A percentile compares a stretch with the other conserved stretches of the same genome.
Evolutionary conservation across 1,140 invertebrate species (phyloP).

Genomic region (Ylistrum balloti): DNA sequence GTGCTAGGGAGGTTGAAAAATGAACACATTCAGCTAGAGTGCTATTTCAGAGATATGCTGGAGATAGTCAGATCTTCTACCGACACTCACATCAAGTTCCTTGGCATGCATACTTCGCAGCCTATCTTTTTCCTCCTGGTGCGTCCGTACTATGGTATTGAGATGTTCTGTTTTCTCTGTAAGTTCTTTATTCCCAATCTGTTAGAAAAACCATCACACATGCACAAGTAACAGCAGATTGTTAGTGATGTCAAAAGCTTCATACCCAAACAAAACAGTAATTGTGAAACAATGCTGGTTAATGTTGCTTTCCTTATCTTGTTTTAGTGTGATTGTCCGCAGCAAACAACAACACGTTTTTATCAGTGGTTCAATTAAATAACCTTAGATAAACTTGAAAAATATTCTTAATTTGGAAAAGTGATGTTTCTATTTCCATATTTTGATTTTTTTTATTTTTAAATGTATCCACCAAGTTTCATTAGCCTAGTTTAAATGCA

Average conservation of each 20-base stretch:
- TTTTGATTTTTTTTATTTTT: too few species aligned
- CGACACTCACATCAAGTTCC: conserved; percentile 63
- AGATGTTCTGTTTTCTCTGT: conserved; percentile 68
- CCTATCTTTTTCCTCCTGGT: conserved; percentile 63
- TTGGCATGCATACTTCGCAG: conserved; percentile 63
- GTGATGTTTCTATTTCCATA: too few species aligned
- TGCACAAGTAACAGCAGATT: conserved; percentile 35
- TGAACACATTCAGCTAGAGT: too few species aligned
- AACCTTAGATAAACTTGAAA: too few species aligned
- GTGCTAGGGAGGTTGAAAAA: background rate
- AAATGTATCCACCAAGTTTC: too few species aligned
- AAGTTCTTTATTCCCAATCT: conserved; percentile 68
- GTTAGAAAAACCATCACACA: conserved; percentile 49
- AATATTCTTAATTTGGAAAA: too few species aligned
- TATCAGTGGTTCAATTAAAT: too few species aligned
- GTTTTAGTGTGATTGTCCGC: background rate
- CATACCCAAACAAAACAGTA: background rate
- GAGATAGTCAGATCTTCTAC: too few species aligned
- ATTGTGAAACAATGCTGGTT: background rate
- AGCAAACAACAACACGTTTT: too few species aligned
- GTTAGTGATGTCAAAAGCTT: background rate
- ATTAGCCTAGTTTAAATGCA: too few species aligned
- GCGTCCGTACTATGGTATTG: conserved; percentile 58
- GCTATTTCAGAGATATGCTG: too few species aligned
- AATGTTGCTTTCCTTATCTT: background rate